A percentile compares a stretch with the other conserved stretches of the same genome.
These are phyloP conservation scores for Centropristis striata DNA, from an alignment of 2,113 vertebrate genomes.

Conservation along the genomic window DNA sequence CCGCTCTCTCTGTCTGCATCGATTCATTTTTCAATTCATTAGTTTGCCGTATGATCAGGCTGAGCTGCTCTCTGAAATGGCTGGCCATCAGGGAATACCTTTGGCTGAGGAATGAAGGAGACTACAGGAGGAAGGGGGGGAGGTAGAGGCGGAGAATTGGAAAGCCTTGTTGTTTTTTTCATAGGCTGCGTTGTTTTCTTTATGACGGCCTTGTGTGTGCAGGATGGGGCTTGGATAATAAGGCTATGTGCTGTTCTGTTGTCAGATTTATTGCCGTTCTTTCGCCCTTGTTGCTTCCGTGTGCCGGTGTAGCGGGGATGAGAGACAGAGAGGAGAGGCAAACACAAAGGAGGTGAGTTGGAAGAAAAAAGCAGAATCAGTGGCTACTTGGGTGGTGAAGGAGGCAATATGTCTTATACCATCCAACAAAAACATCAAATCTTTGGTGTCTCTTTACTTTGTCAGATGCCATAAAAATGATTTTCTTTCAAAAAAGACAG, in stretches of 20 bases:
- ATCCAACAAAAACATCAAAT: constrained; percentile 74
- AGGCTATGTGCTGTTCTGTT: constrained; percentile 84
- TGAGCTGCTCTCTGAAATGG: constrained; percentile 84
- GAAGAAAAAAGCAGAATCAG: constrained; percentile 55
- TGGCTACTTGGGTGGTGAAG: constrained; percentile 66
- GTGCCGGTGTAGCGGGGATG: constrained; percentile 45
- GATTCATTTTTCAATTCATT: constrained; percentile 89
- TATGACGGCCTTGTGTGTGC: constrained; percentile 74
- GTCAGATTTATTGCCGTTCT: constrained; percentile 84
- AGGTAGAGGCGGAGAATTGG: constrained; percentile 67
- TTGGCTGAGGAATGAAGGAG: constrained; percentile 76
- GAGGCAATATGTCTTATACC: constrained; percentile 59
- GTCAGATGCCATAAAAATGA: constrained; percentile 74
- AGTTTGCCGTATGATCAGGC: constrained; percentile 84
- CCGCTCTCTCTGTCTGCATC: constrained; percentile 82
- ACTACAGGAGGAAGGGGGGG: constrained; percentile 68
- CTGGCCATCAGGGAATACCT: constrained; percentile 83
- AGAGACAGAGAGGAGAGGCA: constrained; percentile 60
- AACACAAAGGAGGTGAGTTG: constrained; percentile 74
- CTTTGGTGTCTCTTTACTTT: constrained; percentile 83
- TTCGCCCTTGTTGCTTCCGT: constrained; percentile 78
- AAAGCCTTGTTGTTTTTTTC: constrained; percentile 74
- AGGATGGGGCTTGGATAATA: constrained; percentile 73
- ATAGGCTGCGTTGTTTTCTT: constrained; percentile 75
- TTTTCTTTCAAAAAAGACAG: constrained; percentile 74